Conservation (phyloP, 2,113 vertebrate species). For the Phalacrocorax pelagicus region DNA sequence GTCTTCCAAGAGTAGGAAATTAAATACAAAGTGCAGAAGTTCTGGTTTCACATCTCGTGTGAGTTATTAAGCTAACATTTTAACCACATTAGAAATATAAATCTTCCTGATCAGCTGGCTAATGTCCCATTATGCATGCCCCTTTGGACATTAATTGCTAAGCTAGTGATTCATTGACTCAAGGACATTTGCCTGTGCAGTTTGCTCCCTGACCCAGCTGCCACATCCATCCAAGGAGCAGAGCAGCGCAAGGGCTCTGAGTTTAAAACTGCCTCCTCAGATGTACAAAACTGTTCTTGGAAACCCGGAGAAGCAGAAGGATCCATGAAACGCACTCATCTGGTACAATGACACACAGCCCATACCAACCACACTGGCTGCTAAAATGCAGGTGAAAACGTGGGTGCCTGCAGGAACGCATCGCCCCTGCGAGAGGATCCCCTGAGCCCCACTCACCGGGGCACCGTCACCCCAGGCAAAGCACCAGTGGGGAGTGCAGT, state of each 20-base stretch:
- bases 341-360: not conserved
- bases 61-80: conserved; percentile 12
- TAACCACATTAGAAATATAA: not conserved
- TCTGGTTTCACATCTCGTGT: not conserved
- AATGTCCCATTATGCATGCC: not conserved
- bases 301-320: not conserved
- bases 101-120: not conserved
- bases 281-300: accelerated
- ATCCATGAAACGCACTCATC: accelerated
- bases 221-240: not conserved
- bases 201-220: not conserved
- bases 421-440: not conserved
- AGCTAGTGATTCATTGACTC: conserved; percentile 30
- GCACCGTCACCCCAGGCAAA: too few relatives aligned
- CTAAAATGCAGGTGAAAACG: not conserved
- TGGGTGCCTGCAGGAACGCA: not conserved
- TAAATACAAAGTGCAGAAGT: not conserved
- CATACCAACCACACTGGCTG: not conserved
- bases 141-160: not conserved
- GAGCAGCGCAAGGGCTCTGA: accelerated
- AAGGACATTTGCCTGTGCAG: not conserved
- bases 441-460: accelerated
- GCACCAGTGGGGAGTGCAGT: not conserved
- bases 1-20: not conserved
- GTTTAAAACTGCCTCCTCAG: not conserved